A percentile compares a stretch with the other conserved stretches of the same genome.
Evolutionary conservation across 2,113 vertebrate genomes (phyloP).

Genomic region (Pao palembangensis): DNA sequence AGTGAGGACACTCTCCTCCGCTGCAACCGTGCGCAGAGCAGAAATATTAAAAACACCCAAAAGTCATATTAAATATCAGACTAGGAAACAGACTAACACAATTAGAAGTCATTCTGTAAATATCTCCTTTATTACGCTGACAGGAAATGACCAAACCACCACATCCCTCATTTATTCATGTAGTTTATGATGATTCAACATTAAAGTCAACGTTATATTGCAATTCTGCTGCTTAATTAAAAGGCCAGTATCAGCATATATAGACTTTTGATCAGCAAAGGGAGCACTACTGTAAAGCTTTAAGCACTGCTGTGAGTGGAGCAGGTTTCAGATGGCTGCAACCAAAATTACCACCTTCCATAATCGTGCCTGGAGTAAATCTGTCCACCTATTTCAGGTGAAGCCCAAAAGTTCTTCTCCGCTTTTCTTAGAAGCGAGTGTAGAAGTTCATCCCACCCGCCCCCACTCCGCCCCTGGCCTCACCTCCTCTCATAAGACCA

Average conservation of each 20-base stretch:
- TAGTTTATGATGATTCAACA: too few relatives aligned
- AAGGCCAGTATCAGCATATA: too few relatives aligned
- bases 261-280: too few relatives aligned
- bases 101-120: too few relatives aligned
- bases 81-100: background rate
- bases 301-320: too few relatives aligned
- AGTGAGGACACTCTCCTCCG: too few relatives aligned
- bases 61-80: background rate
- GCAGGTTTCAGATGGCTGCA: conserved; percentile 1
- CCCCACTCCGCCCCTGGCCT: conserved; percentile 30
- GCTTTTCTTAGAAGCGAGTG: conserved; percentile 37
- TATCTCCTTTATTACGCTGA: too few relatives aligned
- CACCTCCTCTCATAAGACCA: conserved; percentile 39
- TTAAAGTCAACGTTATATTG: too few relatives aligned
- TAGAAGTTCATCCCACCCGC: conserved; percentile 19
- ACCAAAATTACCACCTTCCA: background rate
- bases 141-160: too few relatives aligned
- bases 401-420: conserved; percentile 12
- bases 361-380: conserved; percentile 1
- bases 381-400: conserved; percentile 7
- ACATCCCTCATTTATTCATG: too few relatives aligned
- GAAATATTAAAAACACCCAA: background rate
- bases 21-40: background rate
- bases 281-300: too few relatives aligned
- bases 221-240: too few relatives aligned